A percentile compares a stretch with the other conserved stretches of the same genome.
Conservation (phyloP, 2,797 vertebrate species). For the Esox masquinongy region DNA sequence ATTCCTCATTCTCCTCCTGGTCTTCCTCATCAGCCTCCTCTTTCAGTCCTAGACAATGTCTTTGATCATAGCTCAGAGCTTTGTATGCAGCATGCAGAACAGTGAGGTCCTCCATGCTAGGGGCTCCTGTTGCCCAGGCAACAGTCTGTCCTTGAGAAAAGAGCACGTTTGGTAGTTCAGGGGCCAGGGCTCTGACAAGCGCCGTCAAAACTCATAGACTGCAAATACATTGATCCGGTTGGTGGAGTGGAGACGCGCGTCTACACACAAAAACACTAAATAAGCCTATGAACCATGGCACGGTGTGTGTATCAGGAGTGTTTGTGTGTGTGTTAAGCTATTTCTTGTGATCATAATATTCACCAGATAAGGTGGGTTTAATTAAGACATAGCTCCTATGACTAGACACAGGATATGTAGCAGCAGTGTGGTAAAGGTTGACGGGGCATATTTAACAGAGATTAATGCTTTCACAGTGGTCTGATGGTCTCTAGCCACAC, state of each 20-base stretch:
- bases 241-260: conserved; percentile 1
- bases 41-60: conserved; percentile 43
- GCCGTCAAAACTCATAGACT: conserved; percentile 67
- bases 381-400: not conserved
- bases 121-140: conserved; percentile 76
- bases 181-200: conserved; percentile 59
- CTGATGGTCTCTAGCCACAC: conserved; percentile 51
- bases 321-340: conserved; percentile 3
- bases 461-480: conserved; percentile 66
- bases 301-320: not conserved
- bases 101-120: conserved; percentile 67
- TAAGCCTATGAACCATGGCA: conserved; percentile 32
- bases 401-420: not conserved
- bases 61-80: conserved; percentile 53
- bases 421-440: conserved; percentile 26
- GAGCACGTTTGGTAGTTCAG: conserved; percentile 59
- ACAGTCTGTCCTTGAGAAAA: conserved; percentile 77
- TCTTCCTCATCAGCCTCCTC: not conserved
- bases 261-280: conserved; percentile 41
- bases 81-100: conserved; percentile 71
- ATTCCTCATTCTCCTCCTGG: not conserved
- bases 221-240: conserved; percentile 49
- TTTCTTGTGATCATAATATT: not conserved
- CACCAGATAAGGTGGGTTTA: not conserved
- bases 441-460: conserved; percentile 69